A percentile compares a stretch with the other conserved stretches of the same genome.
phyloP scores from a whole-genome alignment of 2,888 invertebrate species.

The Crocallis elinguaria region DNA sequence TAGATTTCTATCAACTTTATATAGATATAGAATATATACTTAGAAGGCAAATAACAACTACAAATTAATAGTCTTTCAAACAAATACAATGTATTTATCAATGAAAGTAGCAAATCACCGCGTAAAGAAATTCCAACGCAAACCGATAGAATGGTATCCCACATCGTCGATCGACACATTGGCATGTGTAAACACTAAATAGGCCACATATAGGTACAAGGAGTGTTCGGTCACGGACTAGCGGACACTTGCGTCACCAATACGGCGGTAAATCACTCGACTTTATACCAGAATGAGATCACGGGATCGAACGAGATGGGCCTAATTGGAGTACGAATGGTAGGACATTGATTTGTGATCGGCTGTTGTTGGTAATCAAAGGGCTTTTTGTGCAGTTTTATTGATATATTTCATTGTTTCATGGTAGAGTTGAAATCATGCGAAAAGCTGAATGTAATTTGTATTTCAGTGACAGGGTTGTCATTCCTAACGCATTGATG shows the following conservation, averaged over 20 bases:
- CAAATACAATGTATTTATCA: no score
- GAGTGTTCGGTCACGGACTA: slow-evolving; percentile 80
- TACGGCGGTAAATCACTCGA: slow-evolving; percentile 40
- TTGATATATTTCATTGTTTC: no score
- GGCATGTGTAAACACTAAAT: slow-evolving; percentile 65
- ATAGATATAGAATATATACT: no score
- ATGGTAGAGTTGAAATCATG: no score
- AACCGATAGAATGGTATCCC: slow-evolving; percentile 15
- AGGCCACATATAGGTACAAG: slow-evolving; percentile 70
- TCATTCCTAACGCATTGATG: no score
- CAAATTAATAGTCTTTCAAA: no score
- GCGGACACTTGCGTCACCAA: slow-evolving; percentile 76
- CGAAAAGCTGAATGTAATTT: no score
- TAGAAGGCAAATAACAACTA: no score
- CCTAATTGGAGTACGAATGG: slow-evolving; percentile 34
- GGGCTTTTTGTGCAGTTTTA: background rate
- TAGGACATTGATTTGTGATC: slow-evolving; percentile 38
- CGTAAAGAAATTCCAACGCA: slow-evolving; percentile 12
- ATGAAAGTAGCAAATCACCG: no score
- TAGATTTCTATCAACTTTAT: no score
- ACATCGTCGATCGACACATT: slow-evolving; percentile 44
- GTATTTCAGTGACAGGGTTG: no score
- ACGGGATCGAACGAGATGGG: slow-evolving; percentile 59
- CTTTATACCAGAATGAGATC: slow-evolving; percentile 72
- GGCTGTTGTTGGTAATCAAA: slow-evolving; percentile 2